A percentile compares a stretch with the other conserved stretches of the same genome.
Evolutionary conservation across 1,140 invertebrate species (phyloP).

Genomic region (Philotrypesis tridentata): DNA sequence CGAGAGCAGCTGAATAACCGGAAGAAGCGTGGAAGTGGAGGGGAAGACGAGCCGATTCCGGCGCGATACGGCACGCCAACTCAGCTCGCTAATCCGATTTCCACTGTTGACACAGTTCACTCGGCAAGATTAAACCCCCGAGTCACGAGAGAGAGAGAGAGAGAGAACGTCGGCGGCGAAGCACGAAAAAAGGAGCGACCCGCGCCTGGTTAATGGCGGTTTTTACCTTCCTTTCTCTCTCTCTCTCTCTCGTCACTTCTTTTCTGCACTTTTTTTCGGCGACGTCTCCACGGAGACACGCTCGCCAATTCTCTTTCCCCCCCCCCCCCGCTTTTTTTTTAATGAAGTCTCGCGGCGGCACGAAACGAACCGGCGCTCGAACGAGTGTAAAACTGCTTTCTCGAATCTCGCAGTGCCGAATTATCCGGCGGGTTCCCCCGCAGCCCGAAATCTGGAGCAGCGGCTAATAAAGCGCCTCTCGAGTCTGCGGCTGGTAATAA

Average conservation of each 20-base stretch:
- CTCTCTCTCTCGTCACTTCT: not conserved
- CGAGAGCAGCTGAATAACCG: not conserved
- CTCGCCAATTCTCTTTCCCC: not conserved
- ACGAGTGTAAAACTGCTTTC: too few species aligned
- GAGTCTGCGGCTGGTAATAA: conserved; percentile 41
- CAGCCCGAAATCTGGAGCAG: not conserved
- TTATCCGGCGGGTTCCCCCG: not conserved
- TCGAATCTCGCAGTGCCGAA: too few species aligned
- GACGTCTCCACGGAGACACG: not conserved
- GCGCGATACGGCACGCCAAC: conserved; percentile 54
- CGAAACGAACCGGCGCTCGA: too few species aligned
- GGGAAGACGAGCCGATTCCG: conserved; percentile 33
- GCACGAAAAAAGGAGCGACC: conserved; percentile 14
- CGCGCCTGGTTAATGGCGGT: conserved; percentile 13
- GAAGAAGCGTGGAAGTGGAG: not conserved
- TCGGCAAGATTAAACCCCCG: conserved; percentile 28
- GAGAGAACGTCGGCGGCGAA: too few species aligned
- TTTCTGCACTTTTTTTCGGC: not conserved
- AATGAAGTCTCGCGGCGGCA: not conserved
- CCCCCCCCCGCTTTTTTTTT: conserved; percentile 21
- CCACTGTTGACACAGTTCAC: conserved; percentile 53
- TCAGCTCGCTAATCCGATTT: conserved; percentile 55
- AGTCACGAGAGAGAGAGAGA: not conserved
- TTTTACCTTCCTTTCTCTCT: not conserved
- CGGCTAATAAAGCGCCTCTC: conserved; percentile 34